Conservation (phyloP, 2,113 vertebrate genomes). For the Scophthalmus maximus region DNA sequence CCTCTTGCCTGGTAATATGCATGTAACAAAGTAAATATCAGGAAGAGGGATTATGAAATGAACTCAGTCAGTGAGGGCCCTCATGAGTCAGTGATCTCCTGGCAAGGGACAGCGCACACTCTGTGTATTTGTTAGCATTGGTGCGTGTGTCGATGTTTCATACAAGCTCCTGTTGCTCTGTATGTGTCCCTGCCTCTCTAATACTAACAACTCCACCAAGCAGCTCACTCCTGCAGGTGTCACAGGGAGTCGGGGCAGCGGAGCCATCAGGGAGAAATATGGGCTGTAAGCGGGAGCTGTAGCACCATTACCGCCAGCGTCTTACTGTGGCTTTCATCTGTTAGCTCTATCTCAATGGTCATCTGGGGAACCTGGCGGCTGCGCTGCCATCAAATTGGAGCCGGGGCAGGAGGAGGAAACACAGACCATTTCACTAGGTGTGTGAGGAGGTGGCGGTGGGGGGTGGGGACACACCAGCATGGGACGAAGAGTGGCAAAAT, state of each 20-base stretch:
- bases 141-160: too few relatives aligned
- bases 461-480: background rate
- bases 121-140: too few relatives aligned
- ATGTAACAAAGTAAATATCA: background rate
- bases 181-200: constrained; percentile 20
- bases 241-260: constrained; percentile 54
- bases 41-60: background rate
- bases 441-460: background rate
- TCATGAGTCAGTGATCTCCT: too few relatives aligned
- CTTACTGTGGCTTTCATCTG: constrained; percentile 78
- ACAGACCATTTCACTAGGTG: constrained; percentile 62
- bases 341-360: constrained; percentile 77
- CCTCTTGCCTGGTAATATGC: too few relatives aligned
- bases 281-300: constrained; percentile 72
- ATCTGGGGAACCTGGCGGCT: constrained; percentile 76
- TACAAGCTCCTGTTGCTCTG: background rate
- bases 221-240: constrained; percentile 75
- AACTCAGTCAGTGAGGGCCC: background rate
- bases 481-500: constrained; percentile 44
- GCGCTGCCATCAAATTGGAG: constrained; percentile 68
- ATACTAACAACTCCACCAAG: constrained; percentile 52
- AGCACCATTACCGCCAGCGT: constrained; percentile 74
- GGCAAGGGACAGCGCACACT: too few relatives aligned
- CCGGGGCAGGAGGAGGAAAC: constrained; percentile 62
- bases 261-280: constrained; percentile 77